A percentile compares a stretch with the other conserved stretches of the same genome.
Conservation (phyloP, 2,888 invertebrate genomes). For the Seira musarum region DNA sequence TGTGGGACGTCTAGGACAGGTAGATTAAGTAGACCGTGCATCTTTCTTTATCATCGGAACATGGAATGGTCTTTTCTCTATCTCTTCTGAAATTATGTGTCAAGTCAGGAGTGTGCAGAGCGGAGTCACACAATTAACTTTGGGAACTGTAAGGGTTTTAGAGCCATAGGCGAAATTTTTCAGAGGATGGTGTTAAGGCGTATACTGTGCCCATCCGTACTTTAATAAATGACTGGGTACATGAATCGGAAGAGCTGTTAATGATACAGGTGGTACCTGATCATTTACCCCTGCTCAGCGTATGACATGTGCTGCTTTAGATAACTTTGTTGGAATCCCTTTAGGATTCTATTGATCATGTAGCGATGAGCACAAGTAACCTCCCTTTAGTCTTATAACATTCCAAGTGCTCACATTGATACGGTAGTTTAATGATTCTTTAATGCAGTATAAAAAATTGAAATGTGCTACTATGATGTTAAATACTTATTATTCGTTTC, state of each 20-base stretch:
- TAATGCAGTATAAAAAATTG: neutral
- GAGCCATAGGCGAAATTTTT: neutral
- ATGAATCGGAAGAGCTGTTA: conserved; percentile 56
- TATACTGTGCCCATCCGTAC: conserved; percentile 17
- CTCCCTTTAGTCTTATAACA: too few relatives aligned
- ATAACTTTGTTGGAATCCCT: neutral
- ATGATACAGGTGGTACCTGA: conserved; percentile 53
- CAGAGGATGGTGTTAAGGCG: conserved; percentile 43
- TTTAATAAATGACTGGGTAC: conserved; percentile 16
- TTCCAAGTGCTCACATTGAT: too few relatives aligned
- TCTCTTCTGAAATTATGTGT: conserved; percentile 51
- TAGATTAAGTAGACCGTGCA: conserved; percentile 49
- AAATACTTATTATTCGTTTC: conserved; percentile 40
- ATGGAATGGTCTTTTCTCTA: conserved; percentile 48
- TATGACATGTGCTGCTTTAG: neutral
- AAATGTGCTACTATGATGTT: neutral
- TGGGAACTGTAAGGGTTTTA: neutral
- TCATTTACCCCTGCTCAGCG: conserved; percentile 13
- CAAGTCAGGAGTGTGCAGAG: conserved; percentile 48
- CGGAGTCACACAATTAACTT: conserved; percentile 50
- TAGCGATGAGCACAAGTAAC: too few relatives aligned
- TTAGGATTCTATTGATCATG: too few relatives aligned
- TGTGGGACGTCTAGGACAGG: neutral
- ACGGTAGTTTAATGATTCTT: too few relatives aligned
- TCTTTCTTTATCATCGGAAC: conserved; percentile 52